These are phyloP conservation scores for Chrysaora quinquecirrha DNA, from an alignment of 30 jellyfish, hydroid and myxozoan species.

Conservation along the genomic window DNA sequence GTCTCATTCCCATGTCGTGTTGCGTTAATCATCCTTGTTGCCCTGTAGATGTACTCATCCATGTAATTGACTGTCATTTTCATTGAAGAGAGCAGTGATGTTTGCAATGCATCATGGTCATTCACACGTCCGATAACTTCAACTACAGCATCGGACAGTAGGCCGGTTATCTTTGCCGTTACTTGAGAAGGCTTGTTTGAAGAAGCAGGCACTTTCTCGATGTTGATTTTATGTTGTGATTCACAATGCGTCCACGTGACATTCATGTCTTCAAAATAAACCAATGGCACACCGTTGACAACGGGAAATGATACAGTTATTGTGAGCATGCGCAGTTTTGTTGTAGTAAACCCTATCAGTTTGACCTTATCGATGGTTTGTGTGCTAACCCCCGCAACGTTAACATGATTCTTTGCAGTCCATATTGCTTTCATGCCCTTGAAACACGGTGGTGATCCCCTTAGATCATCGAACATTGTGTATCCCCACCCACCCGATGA, in stretches of 20 bases:
- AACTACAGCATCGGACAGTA: conserved; percentile 28
- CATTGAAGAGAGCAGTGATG: not conserved
- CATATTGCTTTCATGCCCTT: conserved; percentile 27
- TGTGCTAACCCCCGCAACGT: conserved; percentile 10
- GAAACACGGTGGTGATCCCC: conserved; percentile 66
- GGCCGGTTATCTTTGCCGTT: not conserved
- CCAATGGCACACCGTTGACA: conserved; percentile 24
- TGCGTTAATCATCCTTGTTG: not conserved
- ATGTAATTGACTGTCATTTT: conserved; percentile 17
- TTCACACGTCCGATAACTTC: conserved; percentile 11
- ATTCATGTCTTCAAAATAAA: conserved; percentile 1
- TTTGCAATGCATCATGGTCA: conserved; percentile 34
- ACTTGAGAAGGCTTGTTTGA: not conserved
- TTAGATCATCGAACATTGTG: conserved; percentile 48
- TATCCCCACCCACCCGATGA: conserved; percentile 3
- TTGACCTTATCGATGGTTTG: not conserved
- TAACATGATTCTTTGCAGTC: not conserved
- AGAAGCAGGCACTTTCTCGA: not conserved
- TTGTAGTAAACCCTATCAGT: conserved; percentile 34
- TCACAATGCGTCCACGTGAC: conserved; percentile 8
- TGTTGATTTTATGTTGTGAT: not conserved
- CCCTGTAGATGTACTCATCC: conserved; percentile 32
- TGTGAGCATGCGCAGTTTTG: conserved; percentile 18
- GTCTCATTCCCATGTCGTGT: conserved; percentile 28
- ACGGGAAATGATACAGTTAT: conserved; percentile 21